Conservation (phyloP, 2,888 invertebrate genomes). For the Uloborus plumipes region DNA sequence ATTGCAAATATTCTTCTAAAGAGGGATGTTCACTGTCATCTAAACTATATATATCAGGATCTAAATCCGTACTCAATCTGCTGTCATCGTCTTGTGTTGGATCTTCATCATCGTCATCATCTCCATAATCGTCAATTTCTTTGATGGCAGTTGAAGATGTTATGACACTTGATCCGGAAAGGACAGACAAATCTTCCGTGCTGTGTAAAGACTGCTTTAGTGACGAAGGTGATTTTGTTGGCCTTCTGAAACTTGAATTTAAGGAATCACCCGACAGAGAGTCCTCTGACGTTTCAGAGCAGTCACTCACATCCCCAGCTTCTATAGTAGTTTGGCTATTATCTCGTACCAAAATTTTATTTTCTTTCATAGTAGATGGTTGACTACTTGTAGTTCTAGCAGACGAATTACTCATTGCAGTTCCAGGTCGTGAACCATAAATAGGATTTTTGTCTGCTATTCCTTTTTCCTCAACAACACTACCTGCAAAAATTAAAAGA, state of each 20-base stretch:
- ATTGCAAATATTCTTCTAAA: slow-evolving; percentile 59
- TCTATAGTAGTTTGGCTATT: not conserved
- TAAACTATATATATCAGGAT: slow-evolving; percentile 41
- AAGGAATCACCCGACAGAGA: slow-evolving; percentile 56
- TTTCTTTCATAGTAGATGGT: slow-evolving; percentile 53
- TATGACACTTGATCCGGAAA: slow-evolving; percentile 50
- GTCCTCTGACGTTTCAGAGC: slow-evolving; percentile 49
- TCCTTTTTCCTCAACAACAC: slow-evolving; percentile 16
- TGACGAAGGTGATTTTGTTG: slow-evolving; percentile 22
- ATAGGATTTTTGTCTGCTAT: not conserved
- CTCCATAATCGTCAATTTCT: slow-evolving; percentile 47
- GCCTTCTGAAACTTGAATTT: slow-evolving; percentile 55
- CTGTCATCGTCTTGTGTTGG: slow-evolving; percentile 52
- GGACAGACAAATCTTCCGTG: slow-evolving; percentile 39
- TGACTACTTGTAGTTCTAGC: slow-evolving; percentile 41
- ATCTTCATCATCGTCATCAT: slow-evolving; percentile 52
- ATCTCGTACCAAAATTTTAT: not conserved
- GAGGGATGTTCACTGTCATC: slow-evolving; percentile 63
- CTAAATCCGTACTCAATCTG: slow-evolving; percentile 52
- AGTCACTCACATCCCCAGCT: slow-evolving; percentile 34
- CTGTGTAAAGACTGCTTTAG: slow-evolving; percentile 15
- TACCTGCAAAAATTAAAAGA: not conserved
- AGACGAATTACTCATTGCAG: slow-evolving; percentile 45
- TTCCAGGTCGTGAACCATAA: slow-evolving; percentile 35
- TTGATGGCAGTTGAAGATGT: slow-evolving; percentile 55